These are phyloP conservation scores for Octomys mimax DNA, from an alignment of 2,797 vertebrate genomes.

Conservation along the genomic window DNA sequence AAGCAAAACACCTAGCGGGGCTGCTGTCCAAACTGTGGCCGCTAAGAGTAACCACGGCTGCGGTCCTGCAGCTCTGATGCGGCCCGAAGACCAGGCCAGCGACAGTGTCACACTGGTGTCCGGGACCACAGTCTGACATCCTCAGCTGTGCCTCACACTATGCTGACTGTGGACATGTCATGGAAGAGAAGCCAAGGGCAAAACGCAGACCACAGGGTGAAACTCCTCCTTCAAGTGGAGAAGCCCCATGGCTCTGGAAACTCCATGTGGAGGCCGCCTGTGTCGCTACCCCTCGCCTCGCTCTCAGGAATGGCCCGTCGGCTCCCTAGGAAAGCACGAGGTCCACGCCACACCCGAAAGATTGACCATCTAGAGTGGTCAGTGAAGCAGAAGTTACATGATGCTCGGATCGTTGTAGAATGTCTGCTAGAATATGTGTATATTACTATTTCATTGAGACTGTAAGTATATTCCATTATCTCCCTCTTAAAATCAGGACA, in stretches of 20 bases:
- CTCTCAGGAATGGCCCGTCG: conserved; percentile 34
- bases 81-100: background rate
- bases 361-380: background rate
- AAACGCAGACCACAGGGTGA: background rate
- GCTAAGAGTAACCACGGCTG: background rate
- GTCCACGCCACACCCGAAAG: background rate
- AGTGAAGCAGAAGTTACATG: conserved; percentile 20
- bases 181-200: background rate
- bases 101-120: background rate
- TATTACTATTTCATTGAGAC: background rate
- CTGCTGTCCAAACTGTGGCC: background rate
- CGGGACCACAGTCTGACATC: background rate
- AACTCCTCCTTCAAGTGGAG: background rate
- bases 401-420: background rate
- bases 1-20: background rate
- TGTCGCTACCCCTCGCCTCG: background rate
- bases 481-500: conserved; percentile 33
- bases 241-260: background rate
- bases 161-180: background rate
- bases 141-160: background rate
- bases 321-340: background rate
- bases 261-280: background rate
- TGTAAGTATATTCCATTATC: background rate
- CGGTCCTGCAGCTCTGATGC: background rate
- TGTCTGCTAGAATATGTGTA: background rate